Base-by-base conservation (phyloP, 1,140 invertebrate genomes). In the Lethrus apterus region DNA sequence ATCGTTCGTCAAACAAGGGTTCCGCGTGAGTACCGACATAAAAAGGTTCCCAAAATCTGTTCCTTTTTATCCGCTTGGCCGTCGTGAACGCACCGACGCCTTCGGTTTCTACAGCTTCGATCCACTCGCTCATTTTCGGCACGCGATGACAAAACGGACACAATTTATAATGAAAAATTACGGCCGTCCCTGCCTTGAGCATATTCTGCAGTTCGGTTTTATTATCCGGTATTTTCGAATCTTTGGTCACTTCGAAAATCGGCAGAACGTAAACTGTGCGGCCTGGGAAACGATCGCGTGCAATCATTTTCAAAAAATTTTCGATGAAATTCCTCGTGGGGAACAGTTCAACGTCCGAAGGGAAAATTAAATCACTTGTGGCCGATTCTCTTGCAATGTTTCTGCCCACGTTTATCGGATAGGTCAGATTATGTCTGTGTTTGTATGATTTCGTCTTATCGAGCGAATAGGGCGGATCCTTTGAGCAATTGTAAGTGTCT, bases 21-120 rank as follows among this genome's bases (percentile, higher is more conserved):
- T 79, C 78, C 5, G 65, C 54, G 48, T 77, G 68, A 0, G 75
- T 79, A 4, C 76, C 76, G 23, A 80, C 75, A 58, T 73, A 80
- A 44, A 80, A 70, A 0, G 77, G 75, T 54, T 79, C 77, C 77
- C 77, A 79, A 10, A 68, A 58, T 36, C 66, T 64, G 48, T 66
- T 64, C 11, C 61, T 60, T 24, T 58, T 60, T 33, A 65, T 59
- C 19, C 74, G 52, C 55, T 69, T 67, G 0, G 62, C 62, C 0
- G 63, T 52, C 8, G 51, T 45, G 44, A 62, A 62, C 35, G 63
- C 36, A 24, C 5, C 9, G 13, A 26, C 20, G 5, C 15, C 13
- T 21, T 21, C 19, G 5, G 3, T 23, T 2, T 29, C 24, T 7
- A 26, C n/a, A 8, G 9, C 10, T 26, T 36, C 44, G 7, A 33